A percentile compares a stretch with the other conserved stretches of the same genome.
phyloP scores from a whole-genome alignment of 2,797 vertebrate genomes.

The Pseudochirops corinnae region DNA sequence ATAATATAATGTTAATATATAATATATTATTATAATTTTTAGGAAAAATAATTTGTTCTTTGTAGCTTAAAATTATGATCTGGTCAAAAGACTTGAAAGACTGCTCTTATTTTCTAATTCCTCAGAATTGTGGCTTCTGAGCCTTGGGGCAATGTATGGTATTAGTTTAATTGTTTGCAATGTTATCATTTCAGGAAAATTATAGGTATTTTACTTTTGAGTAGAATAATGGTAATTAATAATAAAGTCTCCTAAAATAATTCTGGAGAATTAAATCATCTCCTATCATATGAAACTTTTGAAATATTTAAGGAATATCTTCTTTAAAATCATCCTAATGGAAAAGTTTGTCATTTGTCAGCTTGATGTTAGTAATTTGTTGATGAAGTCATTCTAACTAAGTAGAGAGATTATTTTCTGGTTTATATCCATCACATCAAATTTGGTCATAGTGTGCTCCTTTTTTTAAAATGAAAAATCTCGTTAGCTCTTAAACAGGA shows the following conservation, averaged over 20 bases:
- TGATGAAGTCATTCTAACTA: slow-evolving; percentile 31
- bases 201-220: background rate
- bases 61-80: background rate
- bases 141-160: too few species aligned
- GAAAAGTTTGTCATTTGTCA: slow-evolving; percentile 11
- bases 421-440: background rate
- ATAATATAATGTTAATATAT: too few species aligned
- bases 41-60: background rate
- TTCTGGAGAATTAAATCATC: background rate
- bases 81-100: too few species aligned
- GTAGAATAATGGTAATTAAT: background rate
- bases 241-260: background rate
- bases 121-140: too few species aligned
- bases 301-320: background rate
- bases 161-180: too few species aligned
- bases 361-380: background rate
- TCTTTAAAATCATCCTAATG: background rate
- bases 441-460: background rate
- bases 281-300: background rate
- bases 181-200: background rate
- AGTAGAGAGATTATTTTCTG: too few species aligned
- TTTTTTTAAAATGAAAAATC: too few species aligned
- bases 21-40: background rate
- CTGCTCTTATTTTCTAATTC: too few species aligned
- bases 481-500: too few species aligned